Percentiles rank a stretch among this genome's conserved stretches.
Conservation (phyloP, 1,140 invertebrate species). For the Propsilocerus akamusi region DNA sequence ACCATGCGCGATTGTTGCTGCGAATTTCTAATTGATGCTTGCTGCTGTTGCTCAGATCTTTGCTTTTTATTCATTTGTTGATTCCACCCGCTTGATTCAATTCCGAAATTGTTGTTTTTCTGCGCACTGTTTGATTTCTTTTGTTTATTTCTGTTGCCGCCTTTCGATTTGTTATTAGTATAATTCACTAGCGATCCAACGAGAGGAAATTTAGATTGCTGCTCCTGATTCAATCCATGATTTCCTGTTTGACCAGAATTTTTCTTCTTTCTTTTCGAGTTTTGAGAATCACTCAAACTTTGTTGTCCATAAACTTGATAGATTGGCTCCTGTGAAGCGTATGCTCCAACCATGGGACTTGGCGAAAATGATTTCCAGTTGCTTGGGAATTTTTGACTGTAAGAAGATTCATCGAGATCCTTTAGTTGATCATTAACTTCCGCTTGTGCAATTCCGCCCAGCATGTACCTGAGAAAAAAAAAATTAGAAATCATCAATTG, state of each 20-base stretch:
- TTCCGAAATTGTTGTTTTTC: neutral
- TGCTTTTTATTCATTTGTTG: neutral
- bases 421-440: neutral
- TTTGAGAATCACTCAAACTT: neutral
- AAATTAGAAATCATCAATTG: neutral
- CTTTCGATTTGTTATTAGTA: neutral
- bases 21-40: neutral
- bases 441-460: neutral
- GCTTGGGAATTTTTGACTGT: neutral
- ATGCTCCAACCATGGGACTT: neutral
- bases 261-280: neutral
- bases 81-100: too few species aligned
- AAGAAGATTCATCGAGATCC: neutral
- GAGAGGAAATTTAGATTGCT: neutral
- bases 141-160: neutral
- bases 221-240: neutral
- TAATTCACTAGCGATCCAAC: neutral
- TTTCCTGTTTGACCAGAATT: neutral
- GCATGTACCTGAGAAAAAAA: neutral
- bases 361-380: neutral
- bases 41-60: neutral
- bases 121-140: neutral
- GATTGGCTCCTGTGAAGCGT: neutral
- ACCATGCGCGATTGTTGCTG: too few species aligned
- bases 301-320: conserved; percentile 2